Percentiles rank a stretch among this genome's conserved stretches.
phyloP scores from a whole-genome alignment of 2,113 vertebrate species.

The Typhlomys cinereus region DNA sequence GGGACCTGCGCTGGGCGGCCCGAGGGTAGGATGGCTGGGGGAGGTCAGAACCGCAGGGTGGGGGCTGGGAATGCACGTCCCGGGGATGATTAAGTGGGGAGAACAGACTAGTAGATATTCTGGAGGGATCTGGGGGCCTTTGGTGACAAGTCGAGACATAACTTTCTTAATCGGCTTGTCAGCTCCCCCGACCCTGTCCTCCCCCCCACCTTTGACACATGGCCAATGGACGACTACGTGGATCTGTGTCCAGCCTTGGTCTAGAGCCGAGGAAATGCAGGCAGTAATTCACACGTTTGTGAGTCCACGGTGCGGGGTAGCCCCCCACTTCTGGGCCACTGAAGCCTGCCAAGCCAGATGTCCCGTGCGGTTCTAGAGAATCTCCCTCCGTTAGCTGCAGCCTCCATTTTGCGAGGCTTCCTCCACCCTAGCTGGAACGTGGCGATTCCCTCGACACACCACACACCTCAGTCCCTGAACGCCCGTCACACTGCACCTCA shows the following conservation, averaged over 20 bases:
- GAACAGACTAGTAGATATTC: neutral
- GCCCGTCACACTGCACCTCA: too few species aligned
- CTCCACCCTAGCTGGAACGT: too few species aligned
- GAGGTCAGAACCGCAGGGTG: neutral
- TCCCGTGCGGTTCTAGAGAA: neutral
- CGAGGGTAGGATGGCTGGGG: too few species aligned
- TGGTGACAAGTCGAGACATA: neutral
- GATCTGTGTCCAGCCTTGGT: neutral
- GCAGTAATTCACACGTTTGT: neutral
- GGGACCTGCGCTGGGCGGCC: too few species aligned
- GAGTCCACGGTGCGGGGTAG: neutral
- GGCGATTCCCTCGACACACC: too few species aligned
- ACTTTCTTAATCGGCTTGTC: neutral
- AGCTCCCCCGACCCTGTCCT: neutral
- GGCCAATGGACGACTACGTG: too few species aligned
- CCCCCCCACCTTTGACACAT: neutral
- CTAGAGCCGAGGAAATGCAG: neutral
- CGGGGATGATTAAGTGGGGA: neutral
- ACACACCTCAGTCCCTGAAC: too few species aligned
- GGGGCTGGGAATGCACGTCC: neutral
- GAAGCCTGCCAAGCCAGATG: neutral
- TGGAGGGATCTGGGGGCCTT: neutral
- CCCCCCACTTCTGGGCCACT: neutral
- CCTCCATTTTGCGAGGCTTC: too few species aligned
- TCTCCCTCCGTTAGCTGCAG: neutral